These are phyloP conservation scores for Stichodactyla mertensii DNA, from an alignment of 64 coral and sea anemone species.

Conservation along the genomic window DNA sequence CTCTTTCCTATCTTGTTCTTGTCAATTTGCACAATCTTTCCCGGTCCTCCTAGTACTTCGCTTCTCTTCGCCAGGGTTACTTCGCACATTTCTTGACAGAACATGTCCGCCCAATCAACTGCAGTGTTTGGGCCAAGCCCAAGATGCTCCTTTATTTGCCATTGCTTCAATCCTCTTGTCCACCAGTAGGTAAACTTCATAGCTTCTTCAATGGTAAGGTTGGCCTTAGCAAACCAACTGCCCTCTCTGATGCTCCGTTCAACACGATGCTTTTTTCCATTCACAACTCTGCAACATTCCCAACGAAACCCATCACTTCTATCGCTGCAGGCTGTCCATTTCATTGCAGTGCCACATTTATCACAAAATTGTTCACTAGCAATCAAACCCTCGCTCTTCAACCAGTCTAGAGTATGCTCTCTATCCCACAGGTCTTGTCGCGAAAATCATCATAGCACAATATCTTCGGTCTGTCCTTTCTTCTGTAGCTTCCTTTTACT, in stretches of 20 bases:
- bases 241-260: conserved; percentile 46
- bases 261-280: conserved; percentile 34
- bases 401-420: conserved; percentile 26
- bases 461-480: conserved; percentile 1
- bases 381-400: conserved; percentile 42
- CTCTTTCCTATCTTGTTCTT: no score
- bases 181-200: not conserved
- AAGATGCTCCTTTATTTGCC: conserved; percentile 22
- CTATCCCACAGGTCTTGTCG: conserved; percentile 32
- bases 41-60: no score
- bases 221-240: conserved; percentile 35
- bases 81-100: no score
- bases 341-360: conserved; percentile 25
- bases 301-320: conserved; percentile 34
- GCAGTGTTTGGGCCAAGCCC: conserved; percentile 19
- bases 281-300: conserved; percentile 35
- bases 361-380: conserved; percentile 7
- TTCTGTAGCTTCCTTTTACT: conserved; percentile 13
- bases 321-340: conserved; percentile 22
- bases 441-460: conserved; percentile 14
- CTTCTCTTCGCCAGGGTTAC: no score
- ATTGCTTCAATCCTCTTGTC: conserved; percentile 12
- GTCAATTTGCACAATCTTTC: no score
- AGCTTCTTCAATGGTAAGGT: conserved; percentile 46
- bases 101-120: conserved; percentile 4